phyloP scores from a whole-genome alignment of 2,888 invertebrate genomes.

The Anoncus sp. region DNA sequence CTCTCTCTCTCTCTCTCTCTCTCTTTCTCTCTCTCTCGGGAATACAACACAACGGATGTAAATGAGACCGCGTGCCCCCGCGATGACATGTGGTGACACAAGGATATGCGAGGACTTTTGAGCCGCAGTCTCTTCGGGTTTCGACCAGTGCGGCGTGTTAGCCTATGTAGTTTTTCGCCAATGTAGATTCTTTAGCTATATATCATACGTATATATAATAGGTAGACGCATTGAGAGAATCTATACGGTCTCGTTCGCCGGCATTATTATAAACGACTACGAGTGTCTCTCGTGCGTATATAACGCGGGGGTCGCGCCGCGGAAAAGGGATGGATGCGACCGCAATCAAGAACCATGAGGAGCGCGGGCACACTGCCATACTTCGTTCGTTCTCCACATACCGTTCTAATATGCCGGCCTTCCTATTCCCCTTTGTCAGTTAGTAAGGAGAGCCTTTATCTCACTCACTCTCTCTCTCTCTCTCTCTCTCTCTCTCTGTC shows the following conservation, averaged over 20 bases:
- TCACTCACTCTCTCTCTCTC: not conserved
- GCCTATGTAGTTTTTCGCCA: constrained; percentile 5
- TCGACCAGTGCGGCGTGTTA: not conserved
- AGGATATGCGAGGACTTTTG: constrained; percentile 61
- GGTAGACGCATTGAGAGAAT: constrained; percentile 36
- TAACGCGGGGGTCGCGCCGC: constrained; percentile 47
- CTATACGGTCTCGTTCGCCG: constrained; percentile 44
- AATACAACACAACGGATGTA: constrained; percentile 73
- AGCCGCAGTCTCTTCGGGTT: constrained; percentile 35
- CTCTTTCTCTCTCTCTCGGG: too few species aligned
- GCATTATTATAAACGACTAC: constrained; percentile 75
- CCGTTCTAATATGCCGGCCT: constrained; percentile 81
- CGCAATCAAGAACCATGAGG: constrained; percentile 50
- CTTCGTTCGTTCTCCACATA: constrained; percentile 74
- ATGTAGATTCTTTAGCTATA: constrained; percentile 8
- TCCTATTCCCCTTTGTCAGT: constrained; percentile 77
- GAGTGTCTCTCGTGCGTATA: constrained; percentile 41
- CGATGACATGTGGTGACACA: constrained; percentile 80
- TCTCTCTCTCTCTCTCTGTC: constrained; percentile 2
- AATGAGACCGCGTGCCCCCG: constrained; percentile 74
- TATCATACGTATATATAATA: not conserved
- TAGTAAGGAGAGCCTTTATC: constrained; percentile 51
- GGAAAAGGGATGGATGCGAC: constrained; percentile 34
- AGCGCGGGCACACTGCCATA: constrained; percentile 41
- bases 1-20: too few species aligned